Base-by-base conservation (phyloP, 2,797 vertebrate species). In the Spinus pinus region DNA sequence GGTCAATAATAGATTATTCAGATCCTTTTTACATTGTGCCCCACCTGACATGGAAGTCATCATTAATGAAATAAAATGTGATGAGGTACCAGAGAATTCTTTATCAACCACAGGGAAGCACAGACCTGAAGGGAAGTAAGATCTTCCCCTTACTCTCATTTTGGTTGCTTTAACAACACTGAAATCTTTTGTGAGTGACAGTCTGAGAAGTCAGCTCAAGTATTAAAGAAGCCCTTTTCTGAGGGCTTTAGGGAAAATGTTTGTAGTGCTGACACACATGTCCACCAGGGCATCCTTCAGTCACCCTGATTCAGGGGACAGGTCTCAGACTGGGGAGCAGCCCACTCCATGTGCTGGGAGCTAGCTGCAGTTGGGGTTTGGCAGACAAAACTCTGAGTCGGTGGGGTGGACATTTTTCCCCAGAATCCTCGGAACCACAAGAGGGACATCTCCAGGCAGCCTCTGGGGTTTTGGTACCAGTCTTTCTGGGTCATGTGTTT, bases 401-500 rank as follows among this genome's bases (percentile, higher is more conserved):
- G 4, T 37, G 58, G 72, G 35, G 6, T 30, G 56, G 30, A 37
- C 8, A 8, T 54, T 73, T 70, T 56, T 44, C 53, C 4, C 23
- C 69, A 21, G 24, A 35, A 15, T 42, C 22, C 41, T 41, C 69
- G 23, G 15, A 65, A n/a, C 14, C 0, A 5, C 28, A 41, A 7
- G 16, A 72, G 39, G 22, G 33, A 53, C 2, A 3, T 41, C 22
- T 30, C 23, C 51, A 22, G 39, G 17, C 19, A 80, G 51, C 19
- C 24, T 47, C 42, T 2, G 12, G 35, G 11, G 6, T 69, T 86
- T 92, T 92, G 47, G n/a, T 33, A 58, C 9, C 21, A 49, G 11
- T 20, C 5, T 50, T 73, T 58, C 60, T 65, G n/a, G 10, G 9
- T 80, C 1, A 0, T 19, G 10, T 0, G 2, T 11, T 77, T 14